A percentile compares a stretch with the other conserved stretches of the same genome.
These are phyloP conservation scores for Chalcosyrphus nemorum DNA, from an alignment of 2,888 invertebrate species.

Conservation along the genomic window DNA sequence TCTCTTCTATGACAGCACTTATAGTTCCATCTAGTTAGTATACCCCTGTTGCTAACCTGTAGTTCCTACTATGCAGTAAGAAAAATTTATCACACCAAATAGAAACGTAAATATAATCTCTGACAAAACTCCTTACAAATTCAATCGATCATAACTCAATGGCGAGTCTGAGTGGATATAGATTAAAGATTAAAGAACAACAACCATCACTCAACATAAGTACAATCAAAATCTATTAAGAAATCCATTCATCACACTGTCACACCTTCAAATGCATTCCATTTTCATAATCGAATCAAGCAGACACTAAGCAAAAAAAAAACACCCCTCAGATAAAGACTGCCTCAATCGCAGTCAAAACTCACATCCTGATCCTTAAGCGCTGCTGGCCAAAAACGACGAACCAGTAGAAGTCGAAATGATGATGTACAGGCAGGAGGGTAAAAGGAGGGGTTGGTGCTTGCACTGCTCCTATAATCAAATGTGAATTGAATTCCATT, in stretches of 20 bases:
- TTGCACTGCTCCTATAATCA: slow-evolving; percentile 57
- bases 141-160: too few species aligned
- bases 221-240: slow-evolving; percentile 36
- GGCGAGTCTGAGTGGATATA: too few species aligned
- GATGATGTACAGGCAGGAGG: slow-evolving; percentile 53
- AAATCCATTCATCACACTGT: slow-evolving; percentile 30
- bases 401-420: slow-evolving; percentile 31
- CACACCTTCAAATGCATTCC: slow-evolving; percentile 47
- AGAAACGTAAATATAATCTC: too few species aligned
- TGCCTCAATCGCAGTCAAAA: background rate
- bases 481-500: slow-evolving; percentile 71
- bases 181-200: background rate
- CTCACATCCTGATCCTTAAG: slow-evolving; percentile 1
- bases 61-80: too few species aligned
- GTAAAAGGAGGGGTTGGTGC: too few species aligned
- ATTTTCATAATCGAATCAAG: slow-evolving; percentile 50
- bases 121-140: too few species aligned
- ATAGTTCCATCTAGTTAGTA: too few species aligned
- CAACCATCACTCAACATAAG: slow-evolving; percentile 4
- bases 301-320: background rate
- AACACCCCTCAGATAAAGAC: background rate
- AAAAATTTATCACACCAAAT: too few species aligned
- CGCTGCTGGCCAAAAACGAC: too few species aligned
- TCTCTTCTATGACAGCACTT: too few species aligned
- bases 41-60: too few species aligned